These are phyloP conservation scores for Regulus satrapa DNA, from an alignment of 2,113 vertebrate genomes.

Conservation along the genomic window DNA sequence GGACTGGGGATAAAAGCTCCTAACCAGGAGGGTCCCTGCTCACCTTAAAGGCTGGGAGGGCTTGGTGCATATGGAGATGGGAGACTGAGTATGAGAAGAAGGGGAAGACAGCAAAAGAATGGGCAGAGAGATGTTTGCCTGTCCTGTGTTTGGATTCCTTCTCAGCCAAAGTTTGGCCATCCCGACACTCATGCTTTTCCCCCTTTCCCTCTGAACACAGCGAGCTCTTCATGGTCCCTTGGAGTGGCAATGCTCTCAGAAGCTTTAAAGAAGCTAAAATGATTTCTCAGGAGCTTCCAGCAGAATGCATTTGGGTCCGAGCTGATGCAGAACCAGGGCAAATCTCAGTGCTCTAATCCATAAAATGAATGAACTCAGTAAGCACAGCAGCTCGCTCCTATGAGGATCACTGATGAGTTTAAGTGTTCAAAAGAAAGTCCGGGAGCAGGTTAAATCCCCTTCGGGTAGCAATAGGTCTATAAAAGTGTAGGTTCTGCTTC, in stretches of 20 bases:
- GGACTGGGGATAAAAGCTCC: neutral
- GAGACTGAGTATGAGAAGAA: neutral
- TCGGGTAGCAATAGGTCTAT: neutral
- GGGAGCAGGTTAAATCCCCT: neutral
- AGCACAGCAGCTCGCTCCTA: neutral
- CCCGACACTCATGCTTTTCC: neutral
- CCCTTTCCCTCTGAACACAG: neutral
- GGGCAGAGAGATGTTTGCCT: neutral
- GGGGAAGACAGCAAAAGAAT: neutral
- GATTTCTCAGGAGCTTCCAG: neutral
- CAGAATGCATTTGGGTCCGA: neutral
- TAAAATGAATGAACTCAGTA: neutral
- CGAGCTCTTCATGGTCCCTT: neutral
- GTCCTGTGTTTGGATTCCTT: neutral
- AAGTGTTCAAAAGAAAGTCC: neutral
- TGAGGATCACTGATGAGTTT: neutral
- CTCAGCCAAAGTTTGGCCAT: neutral
- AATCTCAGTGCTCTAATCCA: neutral
- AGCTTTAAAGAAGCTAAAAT: neutral
- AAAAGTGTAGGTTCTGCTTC: neutral
- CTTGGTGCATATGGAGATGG: fast-evolving
- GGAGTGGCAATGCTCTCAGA: neutral
- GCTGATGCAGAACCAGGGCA: neutral
- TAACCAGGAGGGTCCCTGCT: fast-evolving
- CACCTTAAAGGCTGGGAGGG: neutral